These are phyloP conservation scores for Helarctos malayanus DNA, from an alignment of 2,797 vertebrate genomes.

Conservation along the genomic window DNA sequence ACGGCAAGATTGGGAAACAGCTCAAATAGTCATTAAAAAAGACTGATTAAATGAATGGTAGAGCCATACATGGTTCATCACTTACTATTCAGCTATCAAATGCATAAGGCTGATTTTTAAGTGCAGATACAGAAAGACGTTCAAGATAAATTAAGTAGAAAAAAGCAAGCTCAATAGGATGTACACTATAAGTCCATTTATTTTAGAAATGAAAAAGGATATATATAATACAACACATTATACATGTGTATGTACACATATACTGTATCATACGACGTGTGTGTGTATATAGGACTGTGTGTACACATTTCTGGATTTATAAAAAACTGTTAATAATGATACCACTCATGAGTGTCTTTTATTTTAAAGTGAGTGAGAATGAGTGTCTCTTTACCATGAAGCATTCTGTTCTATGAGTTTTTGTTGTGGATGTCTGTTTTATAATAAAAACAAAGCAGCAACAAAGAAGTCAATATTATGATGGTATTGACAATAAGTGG, in stretches of 20 bases:
- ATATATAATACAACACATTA: neutral
- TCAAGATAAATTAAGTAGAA: slow-evolving; percentile 32
- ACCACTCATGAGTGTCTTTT: neutral
- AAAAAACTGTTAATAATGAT: slow-evolving; percentile 22
- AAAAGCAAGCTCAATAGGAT: slow-evolving; percentile 5
- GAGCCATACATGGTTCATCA: neutral
- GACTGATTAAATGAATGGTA: neutral
- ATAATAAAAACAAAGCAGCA: slow-evolving; percentile 48
- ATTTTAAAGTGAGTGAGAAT: slow-evolving; percentile 37
- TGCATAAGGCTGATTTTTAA: neutral
- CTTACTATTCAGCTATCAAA: neutral
- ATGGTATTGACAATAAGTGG: slow-evolving; percentile 2
- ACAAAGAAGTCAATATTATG: slow-evolving; percentile 44
- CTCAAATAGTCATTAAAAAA: neutral
- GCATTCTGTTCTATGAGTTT: neutral
- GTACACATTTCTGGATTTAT: neutral
- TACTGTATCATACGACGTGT: neutral
- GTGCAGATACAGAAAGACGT: neutral
- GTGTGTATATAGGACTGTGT: neutral
- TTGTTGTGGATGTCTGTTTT: neutral
- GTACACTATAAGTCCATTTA: neutral
- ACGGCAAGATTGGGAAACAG: neutral
- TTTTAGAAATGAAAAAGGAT: slow-evolving; percentile 6
- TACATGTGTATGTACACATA: neutral
- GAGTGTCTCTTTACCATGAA: neutral